A percentile compares a stretch with the other conserved stretches of the same genome.
Evolutionary conservation across 2,888 invertebrate genomes (phyloP).

Genomic region (Limnephilus auricula): DNA sequence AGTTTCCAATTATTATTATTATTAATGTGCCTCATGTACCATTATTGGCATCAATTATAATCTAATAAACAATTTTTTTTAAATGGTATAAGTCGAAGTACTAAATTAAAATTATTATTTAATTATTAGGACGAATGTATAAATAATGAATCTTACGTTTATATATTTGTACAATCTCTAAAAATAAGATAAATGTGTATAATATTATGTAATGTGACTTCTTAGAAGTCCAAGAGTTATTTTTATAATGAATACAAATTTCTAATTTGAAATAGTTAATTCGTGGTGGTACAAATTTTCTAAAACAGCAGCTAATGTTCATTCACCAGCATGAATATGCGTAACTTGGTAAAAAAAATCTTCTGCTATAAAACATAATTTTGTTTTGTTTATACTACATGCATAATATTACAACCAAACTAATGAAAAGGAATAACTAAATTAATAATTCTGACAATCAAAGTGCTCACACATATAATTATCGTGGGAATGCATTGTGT

Average conservation of each 20-base stretch:
- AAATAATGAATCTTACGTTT: neutral
- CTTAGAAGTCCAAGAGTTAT: neutral
- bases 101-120: neutral
- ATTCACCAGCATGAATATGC: neutral
- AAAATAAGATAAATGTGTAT: neutral
- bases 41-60: neutral
- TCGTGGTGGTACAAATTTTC: neutral
- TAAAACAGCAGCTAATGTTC: neutral
- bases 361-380: neutral
- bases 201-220: neutral
- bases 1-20: neutral
- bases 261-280: neutral
- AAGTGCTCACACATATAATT: neutral
- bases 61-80: neutral
- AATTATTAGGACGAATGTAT: neutral
- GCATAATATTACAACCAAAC: neutral
- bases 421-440: neutral
- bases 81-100: neutral
- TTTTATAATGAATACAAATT: neutral
- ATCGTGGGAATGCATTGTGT: neutral
- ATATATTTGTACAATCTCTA: constrained; percentile 22
- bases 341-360: neutral
- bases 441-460: neutral
- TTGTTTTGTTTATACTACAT: neutral
- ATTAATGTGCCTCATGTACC: neutral